Evolutionary conservation across 2,797 vertebrate genomes (phyloP), one percentile per base, ranked within the genome.

Genomic region (Poecilia velifera): DNA sequence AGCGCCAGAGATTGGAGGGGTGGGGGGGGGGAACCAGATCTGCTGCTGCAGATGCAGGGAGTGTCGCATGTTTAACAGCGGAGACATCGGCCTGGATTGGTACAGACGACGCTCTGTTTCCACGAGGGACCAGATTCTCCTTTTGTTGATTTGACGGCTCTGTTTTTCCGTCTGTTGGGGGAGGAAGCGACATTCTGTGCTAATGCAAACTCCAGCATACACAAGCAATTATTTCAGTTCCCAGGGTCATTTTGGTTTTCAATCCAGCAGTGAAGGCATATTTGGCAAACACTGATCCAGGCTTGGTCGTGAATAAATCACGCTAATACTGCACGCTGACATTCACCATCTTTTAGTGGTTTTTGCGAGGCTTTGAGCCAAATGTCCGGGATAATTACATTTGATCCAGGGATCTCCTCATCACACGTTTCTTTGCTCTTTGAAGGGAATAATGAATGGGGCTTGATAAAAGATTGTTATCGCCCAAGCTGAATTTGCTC

Each of bases 221-320:
- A 86, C 81, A 81, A 77, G 73, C 84, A 87, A 89, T 90, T 89
- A 89, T 88, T 88, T 82, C 75, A 76, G 59, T 71, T 86, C 85
- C 79, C 76, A 79, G 82, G 86, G 84, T 89, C 83, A 86, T 90
- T 92, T 84, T 39, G 39, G 78, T 80, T 75, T 87, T 82, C 68
- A 74, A 20, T 82, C 36, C 74, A 70, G 77, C 89, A 82, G 87
- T 81, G 47, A 82, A 88, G 82, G 71, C 68, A 57, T 86, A 78
- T 90, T 87, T 89, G 90, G 85, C 88, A 64, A 77, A 57, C 82
- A 20, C 59, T 22, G 68, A 78, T 80, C 73, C 80, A 46, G 8
- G 49, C 77, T 82, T 76, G 76, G 80, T 83, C 75, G 77, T 59
- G 76, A 84, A 92, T 89, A 93, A 92, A 93, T 94, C 86, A 88